Evolutionary conservation across 2,888 invertebrate species (phyloP).

Genomic region (Megalurothrips usitatus): DNA sequence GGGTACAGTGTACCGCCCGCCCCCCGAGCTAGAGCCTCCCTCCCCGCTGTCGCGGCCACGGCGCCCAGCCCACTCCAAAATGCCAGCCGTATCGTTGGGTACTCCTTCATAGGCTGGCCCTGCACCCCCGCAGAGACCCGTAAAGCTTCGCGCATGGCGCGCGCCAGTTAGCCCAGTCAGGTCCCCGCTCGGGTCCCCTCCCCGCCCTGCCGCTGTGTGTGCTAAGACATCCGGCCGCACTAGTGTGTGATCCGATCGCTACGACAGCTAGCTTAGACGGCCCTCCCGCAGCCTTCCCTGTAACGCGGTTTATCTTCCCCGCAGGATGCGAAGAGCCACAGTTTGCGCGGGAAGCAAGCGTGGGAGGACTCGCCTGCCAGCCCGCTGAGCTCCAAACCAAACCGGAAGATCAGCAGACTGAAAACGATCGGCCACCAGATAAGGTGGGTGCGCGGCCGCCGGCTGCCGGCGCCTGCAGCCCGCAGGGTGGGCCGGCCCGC

Average conservation of each 20-base stretch:
- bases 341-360: slow-evolving; percentile 53
- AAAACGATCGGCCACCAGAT: slow-evolving; percentile 72
- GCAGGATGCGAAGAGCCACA: slow-evolving; percentile 25
- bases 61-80: neutral
- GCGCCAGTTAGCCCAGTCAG: neutral
- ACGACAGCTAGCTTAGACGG: neutral
- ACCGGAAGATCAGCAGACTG: slow-evolving; percentile 61
- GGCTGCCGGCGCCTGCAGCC: neutral
- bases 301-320: neutral
- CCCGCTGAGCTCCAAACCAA: neutral
- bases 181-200: too few species aligned
- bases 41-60: neutral
- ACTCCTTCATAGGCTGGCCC: too few species aligned
- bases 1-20: neutral
- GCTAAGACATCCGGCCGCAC: neutral
- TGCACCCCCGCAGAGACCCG: too few species aligned
- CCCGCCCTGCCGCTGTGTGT: too few species aligned
- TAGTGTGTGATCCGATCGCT: neutral
- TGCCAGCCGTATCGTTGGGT: neutral
- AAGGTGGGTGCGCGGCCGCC: slow-evolving; percentile 50
- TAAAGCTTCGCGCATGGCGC: too few species aligned
- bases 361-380: slow-evolving; percentile 43
- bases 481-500: neutral
- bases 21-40: neutral
- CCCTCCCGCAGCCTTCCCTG: too few species aligned